Percentiles rank a stretch among this genome's conserved stretches.
These are phyloP conservation scores for Cydia splendana DNA, from an alignment of 1,140 invertebrate species.

Conservation along the genomic window DNA sequence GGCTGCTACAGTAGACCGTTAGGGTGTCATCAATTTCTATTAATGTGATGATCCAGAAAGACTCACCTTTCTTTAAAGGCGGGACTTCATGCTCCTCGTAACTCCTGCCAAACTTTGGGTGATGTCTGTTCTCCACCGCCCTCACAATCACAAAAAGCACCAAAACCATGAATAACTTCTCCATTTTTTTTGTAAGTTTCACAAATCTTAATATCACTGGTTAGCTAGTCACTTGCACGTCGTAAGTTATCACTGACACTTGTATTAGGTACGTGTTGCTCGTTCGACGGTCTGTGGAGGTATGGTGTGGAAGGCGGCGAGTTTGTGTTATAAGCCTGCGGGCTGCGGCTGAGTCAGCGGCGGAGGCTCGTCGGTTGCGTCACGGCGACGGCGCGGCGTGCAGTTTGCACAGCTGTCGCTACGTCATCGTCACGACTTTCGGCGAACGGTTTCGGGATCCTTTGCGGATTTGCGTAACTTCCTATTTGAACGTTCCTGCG, in stretches of 20 bases:
- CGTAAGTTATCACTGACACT: slow-evolving; percentile 36
- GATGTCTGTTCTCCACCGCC: slow-evolving; percentile 48
- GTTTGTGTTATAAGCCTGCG: slow-evolving; percentile 64
- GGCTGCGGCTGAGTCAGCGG: slow-evolving; percentile 57
- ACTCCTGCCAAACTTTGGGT: slow-evolving; percentile 61
- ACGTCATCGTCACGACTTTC: slow-evolving; percentile 49
- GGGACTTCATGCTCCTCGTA: slow-evolving; percentile 50
- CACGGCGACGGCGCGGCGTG: slow-evolving; percentile 50
- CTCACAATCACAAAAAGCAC: slow-evolving; percentile 55
- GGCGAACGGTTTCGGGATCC: slow-evolving; percentile 9
- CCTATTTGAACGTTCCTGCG: not conserved
- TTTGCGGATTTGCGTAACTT: not conserved
- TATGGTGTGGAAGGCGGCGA: slow-evolving; percentile 52
- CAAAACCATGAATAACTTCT: slow-evolving; percentile 55
- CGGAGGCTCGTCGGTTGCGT: slow-evolving; percentile 45
- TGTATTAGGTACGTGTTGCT: slow-evolving; percentile 53
- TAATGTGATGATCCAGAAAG: not conserved
- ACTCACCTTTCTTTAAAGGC: slow-evolving; percentile 50
- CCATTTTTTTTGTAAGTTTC: slow-evolving; percentile 46
- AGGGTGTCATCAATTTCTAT: not conserved
- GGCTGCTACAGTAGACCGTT: not conserved
- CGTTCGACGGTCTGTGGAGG: slow-evolving; percentile 53
- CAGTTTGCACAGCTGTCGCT: slow-evolving; percentile 53
- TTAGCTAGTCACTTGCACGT: slow-evolving; percentile 37
- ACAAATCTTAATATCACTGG: slow-evolving; percentile 36